Conservation (phyloP, 2,888 invertebrate species). For the Tenthredo scrophulariae region DNA sequence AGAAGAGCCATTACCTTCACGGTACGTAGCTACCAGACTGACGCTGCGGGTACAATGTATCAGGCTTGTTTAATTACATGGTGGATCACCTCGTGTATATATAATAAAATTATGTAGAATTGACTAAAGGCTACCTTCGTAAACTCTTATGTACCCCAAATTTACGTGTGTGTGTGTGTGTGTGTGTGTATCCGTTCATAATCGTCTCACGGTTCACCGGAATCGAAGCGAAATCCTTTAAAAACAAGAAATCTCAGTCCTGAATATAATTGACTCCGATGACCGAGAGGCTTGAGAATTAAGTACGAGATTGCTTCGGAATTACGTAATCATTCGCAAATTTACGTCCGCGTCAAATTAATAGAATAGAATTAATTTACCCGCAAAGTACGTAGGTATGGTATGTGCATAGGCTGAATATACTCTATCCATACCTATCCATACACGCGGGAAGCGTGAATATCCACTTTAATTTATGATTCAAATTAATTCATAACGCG, state of each 20-base stretch:
- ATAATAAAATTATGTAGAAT: not conserved
- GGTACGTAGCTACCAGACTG: constrained; percentile 19
- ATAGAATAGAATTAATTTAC: constrained; percentile 6
- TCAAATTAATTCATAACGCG: constrained; percentile 31
- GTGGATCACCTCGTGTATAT: not conserved
- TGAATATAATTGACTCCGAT: not conserved
- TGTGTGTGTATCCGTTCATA: not conserved
- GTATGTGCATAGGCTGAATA: not conserved
- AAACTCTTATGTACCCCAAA: not conserved
- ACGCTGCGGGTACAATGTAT: constrained; percentile 18
- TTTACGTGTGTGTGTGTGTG: not conserved
- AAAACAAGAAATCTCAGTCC: not conserved
- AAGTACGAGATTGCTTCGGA: constrained; percentile 12
- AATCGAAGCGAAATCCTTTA: not conserved
- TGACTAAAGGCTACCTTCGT: not conserved
- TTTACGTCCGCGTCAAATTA: not conserved
- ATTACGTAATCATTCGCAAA: constrained; percentile 30
- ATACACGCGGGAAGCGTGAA: not conserved
- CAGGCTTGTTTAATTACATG: constrained; percentile 41
- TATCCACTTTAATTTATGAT: constrained; percentile 24
- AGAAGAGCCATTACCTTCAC: constrained; percentile 26
- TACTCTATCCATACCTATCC: not conserved
- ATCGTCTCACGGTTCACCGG: not conserved
- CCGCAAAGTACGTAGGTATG: not conserved
- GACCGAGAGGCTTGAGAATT: not conserved